Percentiles rank a stretch among this genome's conserved stretches.
These are phyloP conservation scores for Gymnodraco acuticeps DNA, from an alignment of 2,797 vertebrate genomes.

Conservation along the genomic window DNA sequence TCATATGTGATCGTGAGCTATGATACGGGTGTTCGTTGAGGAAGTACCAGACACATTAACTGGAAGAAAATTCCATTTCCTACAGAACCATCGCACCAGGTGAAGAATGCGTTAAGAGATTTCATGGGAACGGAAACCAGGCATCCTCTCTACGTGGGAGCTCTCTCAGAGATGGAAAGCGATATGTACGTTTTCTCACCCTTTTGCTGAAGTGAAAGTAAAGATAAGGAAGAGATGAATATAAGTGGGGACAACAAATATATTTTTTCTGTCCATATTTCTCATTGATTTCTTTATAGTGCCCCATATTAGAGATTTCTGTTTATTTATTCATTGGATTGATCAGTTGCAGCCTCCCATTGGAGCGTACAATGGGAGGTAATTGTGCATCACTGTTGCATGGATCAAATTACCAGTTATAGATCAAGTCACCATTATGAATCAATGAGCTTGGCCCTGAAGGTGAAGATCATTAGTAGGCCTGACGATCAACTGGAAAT, in stretches of 20 bases:
- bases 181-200: slow-evolving; percentile 36
- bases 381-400: slow-evolving; percentile 56
- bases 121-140: slow-evolving; percentile 49
- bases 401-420: slow-evolving; percentile 73
- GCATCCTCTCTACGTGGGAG: slow-evolving; percentile 52
- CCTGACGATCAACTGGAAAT: slow-evolving; percentile 67
- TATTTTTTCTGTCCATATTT: neutral
- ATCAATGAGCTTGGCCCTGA: slow-evolving; percentile 70
- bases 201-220: slow-evolving; percentile 20
- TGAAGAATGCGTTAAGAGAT: slow-evolving; percentile 57
- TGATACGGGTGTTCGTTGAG: slow-evolving; percentile 21
- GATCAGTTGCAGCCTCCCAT: slow-evolving; percentile 52
- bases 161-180: slow-evolving; percentile 31
- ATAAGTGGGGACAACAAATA: neutral
- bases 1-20: slow-evolving; percentile 2
- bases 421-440: slow-evolving; percentile 57
- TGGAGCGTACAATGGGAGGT: slow-evolving; percentile 53
- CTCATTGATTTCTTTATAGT: slow-evolving; percentile 3
- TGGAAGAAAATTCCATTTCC: slow-evolving; percentile 21
- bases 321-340: slow-evolving; percentile 59
- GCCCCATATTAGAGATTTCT: slow-evolving; percentile 16
- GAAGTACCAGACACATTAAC: slow-evolving; percentile 39
- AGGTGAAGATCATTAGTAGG: slow-evolving; percentile 74
- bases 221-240: slow-evolving; percentile 32
- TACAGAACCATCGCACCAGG: slow-evolving; percentile 23